These are phyloP conservation scores for Papilio protenor DNA, from an alignment of 2,888 invertebrate species.

Conservation along the genomic window DNA sequence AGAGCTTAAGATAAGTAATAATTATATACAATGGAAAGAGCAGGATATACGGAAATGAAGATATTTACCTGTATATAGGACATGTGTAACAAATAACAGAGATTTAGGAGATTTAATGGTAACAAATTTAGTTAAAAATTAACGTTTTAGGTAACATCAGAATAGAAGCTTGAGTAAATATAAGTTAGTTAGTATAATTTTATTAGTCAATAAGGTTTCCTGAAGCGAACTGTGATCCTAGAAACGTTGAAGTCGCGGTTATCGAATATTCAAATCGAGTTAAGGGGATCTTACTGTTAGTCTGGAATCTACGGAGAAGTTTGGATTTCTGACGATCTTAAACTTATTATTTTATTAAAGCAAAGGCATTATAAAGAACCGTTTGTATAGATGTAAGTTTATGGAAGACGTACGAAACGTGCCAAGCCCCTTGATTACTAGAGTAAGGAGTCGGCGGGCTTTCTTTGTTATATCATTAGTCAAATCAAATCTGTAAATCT, in stretches of 20 bases:
- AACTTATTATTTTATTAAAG: neutral
- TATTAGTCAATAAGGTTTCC: neutral
- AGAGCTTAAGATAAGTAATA: slow-evolving; percentile 1
- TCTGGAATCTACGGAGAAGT: neutral
- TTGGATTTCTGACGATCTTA: neutral
- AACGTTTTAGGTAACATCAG: neutral
- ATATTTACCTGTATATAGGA: slow-evolving; percentile 7
- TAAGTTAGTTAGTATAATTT: neutral
- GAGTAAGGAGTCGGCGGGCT: neutral
- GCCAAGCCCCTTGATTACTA: neutral
- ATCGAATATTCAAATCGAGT: neutral
- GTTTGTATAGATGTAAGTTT: neutral
- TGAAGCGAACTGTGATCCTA: neutral
- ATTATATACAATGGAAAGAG: slow-evolving; percentile 1
- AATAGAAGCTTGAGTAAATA: neutral
- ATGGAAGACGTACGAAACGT: slow-evolving; percentile 6
- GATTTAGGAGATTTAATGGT: slow-evolving; percentile 4
- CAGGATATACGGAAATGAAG: slow-evolving; percentile 34
- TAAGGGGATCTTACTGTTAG: neutral
- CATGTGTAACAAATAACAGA: neutral
- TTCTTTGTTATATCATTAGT: neutral
- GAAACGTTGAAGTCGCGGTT: neutral
- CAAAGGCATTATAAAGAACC: neutral
- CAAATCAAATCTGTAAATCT: neutral
- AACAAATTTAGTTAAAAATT: neutral